These are phyloP conservation scores for Rhinatrema bivittatum DNA, from an alignment of 2,797 vertebrate species.

Conservation along the genomic window DNA sequence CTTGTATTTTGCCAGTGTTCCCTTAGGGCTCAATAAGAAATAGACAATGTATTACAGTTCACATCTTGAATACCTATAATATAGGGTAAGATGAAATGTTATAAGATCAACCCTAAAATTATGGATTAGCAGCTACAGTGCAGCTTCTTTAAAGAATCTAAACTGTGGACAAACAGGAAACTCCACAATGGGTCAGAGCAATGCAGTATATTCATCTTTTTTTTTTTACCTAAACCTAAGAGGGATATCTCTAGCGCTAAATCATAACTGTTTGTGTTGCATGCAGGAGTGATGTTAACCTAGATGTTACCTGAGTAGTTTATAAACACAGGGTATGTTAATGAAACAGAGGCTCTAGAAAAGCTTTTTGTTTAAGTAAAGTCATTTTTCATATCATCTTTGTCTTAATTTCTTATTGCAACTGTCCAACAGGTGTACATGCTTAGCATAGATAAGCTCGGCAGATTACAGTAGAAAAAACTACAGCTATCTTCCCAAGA, in stretches of 20 bases:
- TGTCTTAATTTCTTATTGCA: conserved; percentile 34
- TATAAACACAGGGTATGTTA: conserved; percentile 31
- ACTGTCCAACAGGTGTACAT: conserved; percentile 20
- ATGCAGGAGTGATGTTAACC: conserved; percentile 9
- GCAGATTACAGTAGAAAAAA: conserved; percentile 32
- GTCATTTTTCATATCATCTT: conserved; percentile 39
- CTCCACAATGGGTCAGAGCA: too few species aligned
- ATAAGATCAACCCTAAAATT: too few species aligned
- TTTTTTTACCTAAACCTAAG: conserved; percentile 8
- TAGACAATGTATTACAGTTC: too few species aligned
- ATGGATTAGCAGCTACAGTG: not conserved
- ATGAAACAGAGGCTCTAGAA: conserved; percentile 31
- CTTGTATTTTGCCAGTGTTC: too few species aligned
- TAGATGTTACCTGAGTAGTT: conserved; percentile 17
- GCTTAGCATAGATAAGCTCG: conserved; percentile 39
- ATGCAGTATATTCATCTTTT: conserved; percentile 1
- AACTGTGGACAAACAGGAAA: not conserved
- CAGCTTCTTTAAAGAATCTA: not conserved
- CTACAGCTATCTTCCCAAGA: conserved; percentile 26
- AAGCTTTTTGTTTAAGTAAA: conserved; percentile 40
- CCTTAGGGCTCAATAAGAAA: too few species aligned
- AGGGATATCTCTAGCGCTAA: conserved; percentile 3
- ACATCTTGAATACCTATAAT: too few species aligned
- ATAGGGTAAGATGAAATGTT: too few species aligned
- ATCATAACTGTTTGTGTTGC: conserved; percentile 17